Percentiles rank a stretch among this genome's conserved stretches.
These are phyloP conservation scores for Philhelius pedissequus DNA, from an alignment of 2,888 invertebrate genomes.

Conservation along the genomic window DNA sequence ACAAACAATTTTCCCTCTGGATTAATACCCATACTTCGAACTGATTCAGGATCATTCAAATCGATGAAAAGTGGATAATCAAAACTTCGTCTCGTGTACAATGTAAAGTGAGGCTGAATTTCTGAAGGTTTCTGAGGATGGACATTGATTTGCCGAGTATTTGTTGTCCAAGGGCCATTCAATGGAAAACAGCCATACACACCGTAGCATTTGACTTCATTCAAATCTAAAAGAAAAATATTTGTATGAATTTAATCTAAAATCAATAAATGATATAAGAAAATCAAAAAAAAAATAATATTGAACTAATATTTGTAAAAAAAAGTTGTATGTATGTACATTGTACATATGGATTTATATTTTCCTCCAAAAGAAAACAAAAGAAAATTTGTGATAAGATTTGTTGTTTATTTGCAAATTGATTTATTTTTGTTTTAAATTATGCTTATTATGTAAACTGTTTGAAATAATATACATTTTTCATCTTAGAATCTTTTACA, in stretches of 20 bases:
- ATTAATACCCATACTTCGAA: constrained; percentile 83
- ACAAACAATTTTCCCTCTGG: constrained; percentile 85
- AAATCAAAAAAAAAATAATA: neutral
- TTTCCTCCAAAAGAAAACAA: neutral
- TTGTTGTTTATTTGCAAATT: constrained; percentile 2
- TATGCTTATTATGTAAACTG: neutral
- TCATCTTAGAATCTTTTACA: constrained; percentile 12
- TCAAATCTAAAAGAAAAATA: constrained; percentile 72
- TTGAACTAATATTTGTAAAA: neutral
- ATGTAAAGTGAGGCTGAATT: constrained; percentile 81
- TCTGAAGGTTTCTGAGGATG: constrained; percentile 87
- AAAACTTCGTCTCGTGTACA: constrained; percentile 80
- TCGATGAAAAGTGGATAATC: constrained; percentile 82
- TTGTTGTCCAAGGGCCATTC: constrained; percentile 88
- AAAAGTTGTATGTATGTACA: too few relatives aligned
- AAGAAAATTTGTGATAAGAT: constrained; percentile 22
- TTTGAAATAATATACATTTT: constrained; percentile 21
- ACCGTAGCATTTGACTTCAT: constrained; percentile 85
- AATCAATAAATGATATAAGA: neutral
- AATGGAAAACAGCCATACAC: constrained; percentile 90
- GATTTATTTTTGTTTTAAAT: too few relatives aligned
- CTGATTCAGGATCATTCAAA: constrained; percentile 84
- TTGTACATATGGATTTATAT: too few relatives aligned
- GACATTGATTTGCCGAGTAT: constrained; percentile 87
- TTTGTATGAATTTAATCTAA: constrained; percentile 18